These are phyloP conservation scores for Sandelia bainsii DNA, from an alignment of 2,797 vertebrate species.

Conservation along the genomic window DNA sequence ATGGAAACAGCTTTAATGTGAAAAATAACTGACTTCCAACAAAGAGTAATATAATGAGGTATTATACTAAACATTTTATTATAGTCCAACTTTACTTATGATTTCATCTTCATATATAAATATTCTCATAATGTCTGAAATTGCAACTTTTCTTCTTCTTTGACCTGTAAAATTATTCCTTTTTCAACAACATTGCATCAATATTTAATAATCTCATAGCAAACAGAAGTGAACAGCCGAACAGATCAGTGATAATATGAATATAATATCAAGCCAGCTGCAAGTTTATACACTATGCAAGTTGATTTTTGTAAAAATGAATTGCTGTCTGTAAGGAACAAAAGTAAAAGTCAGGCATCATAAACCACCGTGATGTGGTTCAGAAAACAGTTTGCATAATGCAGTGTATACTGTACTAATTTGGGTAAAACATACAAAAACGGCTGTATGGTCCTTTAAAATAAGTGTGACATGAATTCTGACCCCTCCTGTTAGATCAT, in stretches of 20 bases:
- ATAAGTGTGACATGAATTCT: not conserved
- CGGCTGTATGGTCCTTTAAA: conserved; percentile 29
- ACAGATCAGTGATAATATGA: not conserved
- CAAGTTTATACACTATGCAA: not conserved
- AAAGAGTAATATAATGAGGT: too few species aligned
- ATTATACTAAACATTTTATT: too few species aligned
- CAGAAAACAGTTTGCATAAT: not conserved
- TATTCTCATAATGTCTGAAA: too few species aligned
- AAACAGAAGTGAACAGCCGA: too few species aligned
- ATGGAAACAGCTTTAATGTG: not conserved
- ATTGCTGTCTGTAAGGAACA: not conserved
- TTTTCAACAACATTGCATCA: too few species aligned
- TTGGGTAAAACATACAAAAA: conserved; percentile 4
- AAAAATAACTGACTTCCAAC: too few species aligned
- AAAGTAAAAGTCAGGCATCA: not conserved
- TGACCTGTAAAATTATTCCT: too few species aligned
- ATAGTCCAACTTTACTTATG: too few species aligned
- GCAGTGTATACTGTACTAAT: not conserved
- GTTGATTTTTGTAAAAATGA: not conserved
- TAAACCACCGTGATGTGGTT: not conserved
- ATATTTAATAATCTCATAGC: too few species aligned
- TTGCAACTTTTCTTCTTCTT: too few species aligned
- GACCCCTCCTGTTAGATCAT: not conserved
- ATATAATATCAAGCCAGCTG: not conserved
- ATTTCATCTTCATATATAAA: too few species aligned